Percentiles rank a stretch among this genome's conserved stretches.
These are phyloP conservation scores for Rotaria magnacalcarata DNA, from an alignment of 2,888 invertebrate species.

Conservation along the genomic window DNA sequence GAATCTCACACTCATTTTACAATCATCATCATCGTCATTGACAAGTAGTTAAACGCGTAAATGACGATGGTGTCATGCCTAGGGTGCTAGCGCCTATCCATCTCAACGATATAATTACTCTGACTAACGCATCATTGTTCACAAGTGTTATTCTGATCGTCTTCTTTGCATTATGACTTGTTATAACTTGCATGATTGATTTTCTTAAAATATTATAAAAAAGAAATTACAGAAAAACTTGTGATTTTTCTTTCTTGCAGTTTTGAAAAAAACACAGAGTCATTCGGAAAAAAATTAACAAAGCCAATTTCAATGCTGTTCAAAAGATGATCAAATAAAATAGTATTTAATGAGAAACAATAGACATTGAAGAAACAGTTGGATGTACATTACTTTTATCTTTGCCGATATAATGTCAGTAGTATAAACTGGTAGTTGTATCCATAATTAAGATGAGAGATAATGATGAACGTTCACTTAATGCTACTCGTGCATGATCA, in stretches of 20 bases:
- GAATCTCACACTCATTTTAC: conserved; percentile 15
- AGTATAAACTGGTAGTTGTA: neutral
- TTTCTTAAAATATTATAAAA: neutral
- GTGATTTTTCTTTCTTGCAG: too few species aligned
- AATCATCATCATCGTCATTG: neutral
- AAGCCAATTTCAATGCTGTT: neutral
- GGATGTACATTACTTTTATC: neutral
- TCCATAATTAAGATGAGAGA: conserved; percentile 10
- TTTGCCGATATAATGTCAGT: conserved; percentile 2
- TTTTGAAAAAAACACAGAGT: too few species aligned
- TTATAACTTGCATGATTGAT: neutral
- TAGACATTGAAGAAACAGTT: conserved; percentile 5
- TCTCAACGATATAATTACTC: neutral
- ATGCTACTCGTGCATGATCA: conserved; percentile 20
- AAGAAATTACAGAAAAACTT: too few species aligned
- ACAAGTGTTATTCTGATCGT: neutral
- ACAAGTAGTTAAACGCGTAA: neutral
- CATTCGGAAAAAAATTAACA: neutral
- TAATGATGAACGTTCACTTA: neutral
- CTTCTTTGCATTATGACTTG: neutral
- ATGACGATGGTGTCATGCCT: conserved; percentile 15
- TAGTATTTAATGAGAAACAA: conserved; percentile 6
- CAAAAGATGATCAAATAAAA: conserved; percentile 4
- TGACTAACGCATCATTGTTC: conserved; percentile 3
- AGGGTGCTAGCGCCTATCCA: neutral